Evolutionary conservation across 2,113 vertebrate species (phyloP), one percentile per base, ranked within the genome.

Genomic region (Lepus americanus): DNA sequence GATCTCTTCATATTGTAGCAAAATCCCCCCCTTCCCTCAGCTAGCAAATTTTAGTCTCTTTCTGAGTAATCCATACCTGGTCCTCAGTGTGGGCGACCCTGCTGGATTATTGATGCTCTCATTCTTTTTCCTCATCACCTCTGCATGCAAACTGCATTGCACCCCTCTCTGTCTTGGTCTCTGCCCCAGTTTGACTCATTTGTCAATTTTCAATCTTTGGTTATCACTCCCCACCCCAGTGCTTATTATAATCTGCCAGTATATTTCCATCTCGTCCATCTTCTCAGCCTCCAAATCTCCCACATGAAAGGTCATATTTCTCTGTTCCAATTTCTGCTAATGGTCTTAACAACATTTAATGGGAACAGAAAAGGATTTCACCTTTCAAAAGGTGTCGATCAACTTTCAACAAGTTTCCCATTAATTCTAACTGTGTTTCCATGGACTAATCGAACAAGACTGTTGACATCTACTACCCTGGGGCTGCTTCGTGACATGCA

Each of bases 121-220:
- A 73, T 95, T 94, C 51, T 39, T 89, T 88, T 86, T 78, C 49
- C 63, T 61, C 5, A 20, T 74, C 78, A 86, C 29, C 69, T 76
- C 61, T 67, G 44, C 51, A 70, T 82, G 49, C 20, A 90, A 94
- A 92, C 49, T 31, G 16, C 2, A 93, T 8, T 61, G 63, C 74
- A 82, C 66, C n/a, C 39, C 49, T 96, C 73, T 92, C 73, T 55
- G 20, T 94, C 67, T 92, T 93, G 81, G 61, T 94, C 81, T 70
- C 59, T 86, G 81, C 25, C 44, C 44, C 73, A 96, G 73, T 90
- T 59, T 94, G 82, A 85, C 64, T 61, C 84, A 95, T 96, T 97
- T 95, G 78, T 97, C 96, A 97, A 82, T 95, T 96, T 96, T 96
- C 90, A 96, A 92, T 95, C 78, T 95, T 95, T 95, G 77, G 66